A percentile compares a stretch with the other conserved stretches of the same genome.
These are phyloP conservation scores for Drosophila birchii DNA, from an alignment of 2,888 invertebrate genomes.

Conservation along the genomic window DNA sequence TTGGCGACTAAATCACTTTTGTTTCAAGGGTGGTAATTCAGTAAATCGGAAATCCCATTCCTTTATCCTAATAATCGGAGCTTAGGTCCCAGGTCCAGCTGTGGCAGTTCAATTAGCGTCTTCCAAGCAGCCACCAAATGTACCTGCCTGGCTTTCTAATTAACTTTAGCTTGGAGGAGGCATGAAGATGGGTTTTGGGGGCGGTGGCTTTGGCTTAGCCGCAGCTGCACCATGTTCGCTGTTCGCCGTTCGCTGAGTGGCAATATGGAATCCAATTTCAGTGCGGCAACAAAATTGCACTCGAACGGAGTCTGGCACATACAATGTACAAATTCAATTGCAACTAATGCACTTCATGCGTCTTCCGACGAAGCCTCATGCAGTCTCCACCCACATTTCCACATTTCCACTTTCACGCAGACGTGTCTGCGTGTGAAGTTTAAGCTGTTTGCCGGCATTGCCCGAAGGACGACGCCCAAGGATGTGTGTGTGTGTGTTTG, in stretches of 20 bases:
- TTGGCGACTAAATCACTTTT: constrained; percentile 24
- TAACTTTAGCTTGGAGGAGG: constrained; percentile 44
- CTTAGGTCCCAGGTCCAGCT: constrained; percentile 48
- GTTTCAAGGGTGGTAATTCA: background rate
- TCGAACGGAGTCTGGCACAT: constrained; percentile 59
- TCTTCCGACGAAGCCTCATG: constrained; percentile 21
- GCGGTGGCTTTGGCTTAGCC: background rate
- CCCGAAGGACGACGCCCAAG: constrained; percentile 33
- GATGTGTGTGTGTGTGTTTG: constrained; percentile 53
- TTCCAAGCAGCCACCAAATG: constrained; percentile 24
- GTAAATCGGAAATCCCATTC: constrained; percentile 15
- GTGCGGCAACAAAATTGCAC: constrained; percentile 67
- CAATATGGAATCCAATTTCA: constrained; percentile 45
- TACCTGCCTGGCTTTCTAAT: constrained; percentile 67
- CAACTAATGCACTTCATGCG: constrained; percentile 78
- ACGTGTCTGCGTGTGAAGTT: constrained; percentile 78
- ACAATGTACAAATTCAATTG: constrained; percentile 79
- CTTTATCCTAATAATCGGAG: constrained; percentile 45
- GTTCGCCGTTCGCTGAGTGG: constrained; percentile 12
- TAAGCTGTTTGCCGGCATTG: constrained; percentile 65
- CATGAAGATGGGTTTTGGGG: background rate
- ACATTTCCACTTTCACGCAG: constrained; percentile 58
- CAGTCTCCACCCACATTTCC: background rate
- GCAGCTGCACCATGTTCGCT: constrained; percentile 33
- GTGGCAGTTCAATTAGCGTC: constrained; percentile 59